Evolutionary conservation across 2,888 invertebrate genomes (phyloP).

Genomic region (Tholera decimalis): DNA sequence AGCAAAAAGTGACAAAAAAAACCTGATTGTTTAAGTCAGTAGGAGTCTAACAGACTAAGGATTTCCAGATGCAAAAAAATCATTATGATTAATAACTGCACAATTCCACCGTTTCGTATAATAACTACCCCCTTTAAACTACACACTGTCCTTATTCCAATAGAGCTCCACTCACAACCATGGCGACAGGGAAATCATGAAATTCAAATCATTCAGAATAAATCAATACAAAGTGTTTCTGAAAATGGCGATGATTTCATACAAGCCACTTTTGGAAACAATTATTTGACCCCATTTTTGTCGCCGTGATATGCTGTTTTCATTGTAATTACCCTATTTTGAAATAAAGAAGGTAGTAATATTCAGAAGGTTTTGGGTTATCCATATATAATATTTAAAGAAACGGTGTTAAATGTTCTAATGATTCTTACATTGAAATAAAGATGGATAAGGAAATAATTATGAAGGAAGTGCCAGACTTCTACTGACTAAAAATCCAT

Average conservation of each 20-base stretch:
- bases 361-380: background rate
- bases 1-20: too few species aligned
- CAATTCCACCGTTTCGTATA: background rate
- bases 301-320: background rate
- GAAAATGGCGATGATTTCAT: constrained; percentile 57
- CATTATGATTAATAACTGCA: background rate
- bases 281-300: constrained; percentile 40
- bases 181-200: constrained; percentile 61
- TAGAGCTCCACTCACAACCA: constrained; percentile 13
- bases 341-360: background rate
- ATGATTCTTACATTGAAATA: too few species aligned
- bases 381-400: too few species aligned
- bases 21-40: too few species aligned
- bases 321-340: constrained; percentile 20
- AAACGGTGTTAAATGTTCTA: too few species aligned
- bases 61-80: background rate
- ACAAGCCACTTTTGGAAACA: constrained; percentile 17
- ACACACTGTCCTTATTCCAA: background rate
- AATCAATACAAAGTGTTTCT: constrained; percentile 43
- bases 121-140: background rate
- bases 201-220: constrained; percentile 53
- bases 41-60: too few species aligned
- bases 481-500: too few species aligned
- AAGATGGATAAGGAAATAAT: too few species aligned
- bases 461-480: too few species aligned